phyloP scores from a whole-genome alignment of 2,113 vertebrate genomes.

The Melanocharis versteri region DNA sequence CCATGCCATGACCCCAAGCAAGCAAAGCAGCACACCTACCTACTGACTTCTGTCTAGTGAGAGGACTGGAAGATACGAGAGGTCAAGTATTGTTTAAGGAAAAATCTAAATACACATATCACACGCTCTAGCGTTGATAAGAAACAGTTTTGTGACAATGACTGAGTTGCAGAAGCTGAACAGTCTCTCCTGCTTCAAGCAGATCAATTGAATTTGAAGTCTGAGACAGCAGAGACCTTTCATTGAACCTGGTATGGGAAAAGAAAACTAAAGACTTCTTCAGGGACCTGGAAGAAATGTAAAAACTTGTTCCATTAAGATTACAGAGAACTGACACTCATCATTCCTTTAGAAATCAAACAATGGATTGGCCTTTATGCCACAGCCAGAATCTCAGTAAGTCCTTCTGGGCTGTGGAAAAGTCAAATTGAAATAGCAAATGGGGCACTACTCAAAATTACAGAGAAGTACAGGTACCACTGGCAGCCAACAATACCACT shows the following conservation, averaged over 20 bases:
- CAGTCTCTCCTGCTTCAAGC: neutral
- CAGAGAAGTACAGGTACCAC: neutral
- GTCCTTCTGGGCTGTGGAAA: neutral
- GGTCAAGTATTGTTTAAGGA: neutral
- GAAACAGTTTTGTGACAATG: neutral
- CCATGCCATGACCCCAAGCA: neutral
- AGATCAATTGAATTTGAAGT: neutral
- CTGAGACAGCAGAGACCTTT: neutral
- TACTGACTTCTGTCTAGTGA: neutral
- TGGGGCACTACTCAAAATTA: neutral
- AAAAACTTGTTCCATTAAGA: neutral
- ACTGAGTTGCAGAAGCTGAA: neutral
- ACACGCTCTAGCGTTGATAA: neutral
- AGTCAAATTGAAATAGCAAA: neutral
- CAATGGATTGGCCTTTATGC: neutral
- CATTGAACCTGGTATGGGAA: fast-evolving
- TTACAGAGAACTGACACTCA: neutral
- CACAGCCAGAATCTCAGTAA: neutral
- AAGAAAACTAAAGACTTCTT: neutral
- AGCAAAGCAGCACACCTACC: neutral
- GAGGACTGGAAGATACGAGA: neutral
- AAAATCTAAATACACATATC: neutral
- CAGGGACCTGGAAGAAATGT: neutral
- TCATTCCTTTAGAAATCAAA: neutral
- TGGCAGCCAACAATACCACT: neutral